Evolutionary conservation across 2,888 invertebrate genomes (phyloP).

Genomic region (Tiliacea aurago): DNA sequence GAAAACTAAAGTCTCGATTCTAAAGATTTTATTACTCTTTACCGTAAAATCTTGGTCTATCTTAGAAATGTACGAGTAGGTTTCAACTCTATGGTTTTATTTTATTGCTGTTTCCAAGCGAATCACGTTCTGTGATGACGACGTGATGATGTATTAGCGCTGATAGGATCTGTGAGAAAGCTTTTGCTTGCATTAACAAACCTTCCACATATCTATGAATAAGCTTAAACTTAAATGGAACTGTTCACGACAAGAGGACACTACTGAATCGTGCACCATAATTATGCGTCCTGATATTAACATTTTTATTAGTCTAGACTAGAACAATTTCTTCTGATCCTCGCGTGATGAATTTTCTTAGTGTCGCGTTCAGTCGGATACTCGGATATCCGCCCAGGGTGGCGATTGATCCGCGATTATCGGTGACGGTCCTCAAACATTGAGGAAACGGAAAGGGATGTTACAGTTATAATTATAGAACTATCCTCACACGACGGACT

Average conservation of each 20-base stretch:
- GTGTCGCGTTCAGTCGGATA: slow-evolving; percentile 35
- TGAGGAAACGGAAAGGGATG: slow-evolving; percentile 81
- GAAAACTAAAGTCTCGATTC: slow-evolving; percentile 22
- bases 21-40: slow-evolving; percentile 41
- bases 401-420: slow-evolving; percentile 78
- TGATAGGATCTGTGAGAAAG: slow-evolving; percentile 49
- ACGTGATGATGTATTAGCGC: slow-evolving; percentile 54
- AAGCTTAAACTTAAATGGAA: slow-evolving; percentile 12
- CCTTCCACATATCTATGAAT: slow-evolving; percentile 19
- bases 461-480: slow-evolving; percentile 76
- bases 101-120: slow-evolving; percentile 42
- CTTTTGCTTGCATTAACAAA: slow-evolving; percentile 47
- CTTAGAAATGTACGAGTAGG: slow-evolving; percentile 26
- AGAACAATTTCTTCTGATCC: slow-evolving; percentile 9
- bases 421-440: slow-evolving; percentile 68
- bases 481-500: slow-evolving; percentile 67
- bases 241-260: slow-evolving; percentile 15
- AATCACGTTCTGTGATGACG: slow-evolving; percentile 57
- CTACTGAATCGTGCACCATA: slow-evolving; percentile 12
- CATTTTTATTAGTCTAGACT: background rate
- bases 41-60: slow-evolving; percentile 36
- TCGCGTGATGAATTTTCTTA: slow-evolving; percentile 23
- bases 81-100: slow-evolving; percentile 48
- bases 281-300: slow-evolving; percentile 14
- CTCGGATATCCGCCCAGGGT: slow-evolving; percentile 75